A percentile compares a stretch with the other conserved stretches of the same genome.
Evolutionary conservation across 2,797 vertebrate genomes (phyloP).

Genomic region (Myripristis murdjan): DNA sequence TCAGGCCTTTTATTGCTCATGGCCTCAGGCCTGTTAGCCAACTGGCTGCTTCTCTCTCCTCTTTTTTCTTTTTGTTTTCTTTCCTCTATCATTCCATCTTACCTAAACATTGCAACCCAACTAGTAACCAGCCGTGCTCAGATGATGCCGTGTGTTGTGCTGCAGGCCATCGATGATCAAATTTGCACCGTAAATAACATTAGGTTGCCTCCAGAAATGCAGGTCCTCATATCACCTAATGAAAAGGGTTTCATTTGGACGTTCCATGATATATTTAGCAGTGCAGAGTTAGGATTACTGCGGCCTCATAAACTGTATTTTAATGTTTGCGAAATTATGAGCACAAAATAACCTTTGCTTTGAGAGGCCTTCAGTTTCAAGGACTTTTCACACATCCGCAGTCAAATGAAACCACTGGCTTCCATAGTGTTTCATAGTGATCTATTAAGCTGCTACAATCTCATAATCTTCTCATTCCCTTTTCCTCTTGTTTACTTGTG

Average conservation of each 20-base stretch:
- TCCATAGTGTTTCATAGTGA: not conserved
- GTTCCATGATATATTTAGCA: no score
- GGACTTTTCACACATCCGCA: no score
- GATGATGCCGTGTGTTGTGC: not conserved
- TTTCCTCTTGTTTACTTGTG: conserved; percentile 21
- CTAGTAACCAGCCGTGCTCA: conserved; percentile 20
- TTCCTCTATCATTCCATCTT: conserved; percentile 37
- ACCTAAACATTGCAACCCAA: conserved; percentile 23
- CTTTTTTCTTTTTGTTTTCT: conserved; percentile 41
- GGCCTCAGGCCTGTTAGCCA: conserved; percentile 62
- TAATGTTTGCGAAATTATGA: not conserved
- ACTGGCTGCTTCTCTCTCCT: conserved; percentile 57
- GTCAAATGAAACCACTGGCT: conserved; percentile 27
- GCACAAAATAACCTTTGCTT: not conserved
- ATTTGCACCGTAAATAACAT: conserved; percentile 17
- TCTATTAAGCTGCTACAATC: not conserved
- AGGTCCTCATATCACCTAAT: conserved; percentile 6
- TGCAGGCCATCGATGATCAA: not conserved
- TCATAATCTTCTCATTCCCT: conserved; percentile 22
- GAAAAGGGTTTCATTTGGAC: not conserved
- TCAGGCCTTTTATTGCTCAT: conserved; percentile 66
- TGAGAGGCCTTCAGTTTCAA: not conserved
- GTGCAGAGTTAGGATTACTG: no score
- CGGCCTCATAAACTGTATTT: not conserved
- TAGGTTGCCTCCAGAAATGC: not conserved